These are phyloP conservation scores for Trissolcus brochymenae DNA, from an alignment of 2,888 invertebrate genomes.

Conservation along the genomic window DNA sequence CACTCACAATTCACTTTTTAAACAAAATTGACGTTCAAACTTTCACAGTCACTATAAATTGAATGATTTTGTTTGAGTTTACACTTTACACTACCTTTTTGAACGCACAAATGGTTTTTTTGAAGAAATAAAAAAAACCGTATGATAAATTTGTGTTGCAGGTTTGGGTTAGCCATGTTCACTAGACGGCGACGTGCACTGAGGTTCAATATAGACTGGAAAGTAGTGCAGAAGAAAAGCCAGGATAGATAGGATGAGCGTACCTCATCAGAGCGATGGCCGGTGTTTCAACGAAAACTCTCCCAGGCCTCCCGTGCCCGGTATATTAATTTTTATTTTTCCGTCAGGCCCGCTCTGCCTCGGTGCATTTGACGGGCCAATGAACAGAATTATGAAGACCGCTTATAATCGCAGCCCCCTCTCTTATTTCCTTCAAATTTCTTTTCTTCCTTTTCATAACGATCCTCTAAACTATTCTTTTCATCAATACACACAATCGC, in stretches of 20 bases:
- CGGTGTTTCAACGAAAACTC: conserved; percentile 80
- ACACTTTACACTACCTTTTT: background rate
- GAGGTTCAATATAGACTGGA: conserved; percentile 73
- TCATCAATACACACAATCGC: conserved; percentile 15
- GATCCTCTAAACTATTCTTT: conserved; percentile 19
- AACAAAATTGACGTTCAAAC: no score
- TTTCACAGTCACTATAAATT: background rate
- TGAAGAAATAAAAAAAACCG: background rate
- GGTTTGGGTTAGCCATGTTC: conserved; percentile 76
- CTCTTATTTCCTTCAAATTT: conserved; percentile 17
- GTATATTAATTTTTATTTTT: conserved; percentile 78
- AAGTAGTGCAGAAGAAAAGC: conserved; percentile 73
- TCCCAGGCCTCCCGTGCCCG: conserved; percentile 90
- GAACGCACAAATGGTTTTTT: background rate
- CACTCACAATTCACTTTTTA: no score
- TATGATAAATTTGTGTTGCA: conserved; percentile 60
- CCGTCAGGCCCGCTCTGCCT: conserved; percentile 7
- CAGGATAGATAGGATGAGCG: conserved; percentile 76
- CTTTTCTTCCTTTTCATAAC: conserved; percentile 24
- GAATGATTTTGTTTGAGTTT: background rate
- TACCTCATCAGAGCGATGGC: conserved; percentile 74
- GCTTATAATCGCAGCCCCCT: conserved; percentile 25
- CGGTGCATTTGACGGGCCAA: conserved; percentile 22
- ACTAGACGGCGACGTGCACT: conserved; percentile 74
- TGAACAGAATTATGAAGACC: conserved; percentile 29